phyloP scores from a whole-genome alignment of 1,140 invertebrate species.

The Papilio dardanus region DNA sequence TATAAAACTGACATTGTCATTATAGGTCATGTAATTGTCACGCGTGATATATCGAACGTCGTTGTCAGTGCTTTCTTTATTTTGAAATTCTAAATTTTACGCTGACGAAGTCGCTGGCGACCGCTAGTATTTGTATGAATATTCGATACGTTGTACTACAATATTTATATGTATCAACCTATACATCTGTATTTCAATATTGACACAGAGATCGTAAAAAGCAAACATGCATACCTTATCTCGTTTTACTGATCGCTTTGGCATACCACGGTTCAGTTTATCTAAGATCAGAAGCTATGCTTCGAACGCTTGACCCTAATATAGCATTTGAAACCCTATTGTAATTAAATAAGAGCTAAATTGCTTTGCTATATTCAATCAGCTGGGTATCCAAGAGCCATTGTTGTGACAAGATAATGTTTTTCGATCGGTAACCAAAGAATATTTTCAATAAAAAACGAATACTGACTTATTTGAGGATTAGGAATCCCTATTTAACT shows the following conservation, averaged over 20 bases:
- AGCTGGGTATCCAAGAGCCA: conserved; percentile 17
- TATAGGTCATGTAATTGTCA: too few relatives aligned
- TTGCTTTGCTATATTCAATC: background rate
- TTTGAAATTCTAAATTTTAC: too few relatives aligned
- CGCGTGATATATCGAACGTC: too few relatives aligned
- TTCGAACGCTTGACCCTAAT: conserved; percentile 7
- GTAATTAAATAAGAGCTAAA: background rate
- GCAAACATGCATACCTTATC: conserved; percentile 34
- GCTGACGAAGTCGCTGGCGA: too few relatives aligned
- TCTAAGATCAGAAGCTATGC: conserved; percentile 32
- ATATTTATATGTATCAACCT: too few relatives aligned
- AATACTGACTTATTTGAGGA: background rate
- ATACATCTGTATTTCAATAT: conserved; percentile 32
- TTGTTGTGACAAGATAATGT: conserved; percentile 8
- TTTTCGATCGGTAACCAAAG: background rate
- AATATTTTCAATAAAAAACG: background rate
- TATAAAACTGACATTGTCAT: background rate
- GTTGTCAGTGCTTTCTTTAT: too few relatives aligned
- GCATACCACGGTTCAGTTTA: conserved; percentile 26
- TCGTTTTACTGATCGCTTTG: conserved; percentile 40
- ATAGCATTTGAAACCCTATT: background rate
- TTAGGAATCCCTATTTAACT: background rate
- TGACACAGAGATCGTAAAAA: conserved; percentile 34
- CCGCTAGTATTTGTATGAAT: background rate
- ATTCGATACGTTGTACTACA: background rate